Evolutionary conservation across 2,113 vertebrate species (phyloP).

Genomic region (Anseranas semipalmata): DNA sequence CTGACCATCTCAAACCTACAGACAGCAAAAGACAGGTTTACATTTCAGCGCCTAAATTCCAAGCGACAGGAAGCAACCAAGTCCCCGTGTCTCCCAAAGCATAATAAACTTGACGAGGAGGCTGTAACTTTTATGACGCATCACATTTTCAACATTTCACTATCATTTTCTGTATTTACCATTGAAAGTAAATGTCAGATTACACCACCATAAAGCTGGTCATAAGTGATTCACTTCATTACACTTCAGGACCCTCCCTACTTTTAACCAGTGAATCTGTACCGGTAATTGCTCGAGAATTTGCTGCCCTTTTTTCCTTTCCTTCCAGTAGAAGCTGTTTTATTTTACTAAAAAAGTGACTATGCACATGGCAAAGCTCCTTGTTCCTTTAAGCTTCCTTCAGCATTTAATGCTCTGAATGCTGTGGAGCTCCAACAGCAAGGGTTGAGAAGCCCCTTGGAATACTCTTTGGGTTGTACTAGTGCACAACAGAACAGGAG

Average conservation of each 20-base stretch:
- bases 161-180: slow-evolving; percentile 71
- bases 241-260: slow-evolving; percentile 44
- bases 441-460: background rate
- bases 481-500: background rate
- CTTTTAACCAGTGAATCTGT: slow-evolving; percentile 35
- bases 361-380: background rate
- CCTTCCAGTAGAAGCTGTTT: background rate
- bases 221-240: slow-evolving; percentile 66
- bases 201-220: slow-evolving; percentile 64
- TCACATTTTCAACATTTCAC: slow-evolving; percentile 67
- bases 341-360: background rate
- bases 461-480: background rate
- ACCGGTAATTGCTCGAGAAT: background rate
- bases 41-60: slow-evolving; percentile 45
- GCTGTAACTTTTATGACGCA: slow-evolving; percentile 69
- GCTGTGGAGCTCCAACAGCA: background rate
- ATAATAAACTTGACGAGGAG: slow-evolving; percentile 65
- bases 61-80: slow-evolving; percentile 23
- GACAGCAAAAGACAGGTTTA: slow-evolving; percentile 33
- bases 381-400: background rate
- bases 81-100: slow-evolving; percentile 33
- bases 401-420: background rate
- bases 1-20: slow-evolving; percentile 33
- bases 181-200: slow-evolving; percentile 67
- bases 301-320: background rate